Percentiles rank a stretch among this genome's conserved stretches.
Conservation (phyloP, 2,113 vertebrate species). For the Takifugu bimaculatus region DNA sequence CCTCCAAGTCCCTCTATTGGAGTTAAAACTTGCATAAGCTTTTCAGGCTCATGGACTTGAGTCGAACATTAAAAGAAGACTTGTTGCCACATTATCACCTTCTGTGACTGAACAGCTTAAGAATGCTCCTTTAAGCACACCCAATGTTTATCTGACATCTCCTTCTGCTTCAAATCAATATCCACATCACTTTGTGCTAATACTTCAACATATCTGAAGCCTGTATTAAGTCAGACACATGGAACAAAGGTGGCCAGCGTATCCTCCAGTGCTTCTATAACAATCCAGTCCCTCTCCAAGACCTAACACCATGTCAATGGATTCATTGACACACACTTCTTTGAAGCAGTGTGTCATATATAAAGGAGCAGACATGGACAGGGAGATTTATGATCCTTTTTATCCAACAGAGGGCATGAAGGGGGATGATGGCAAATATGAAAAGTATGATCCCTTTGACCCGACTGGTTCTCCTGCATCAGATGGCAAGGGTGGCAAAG, state of each 20-base stretch:
- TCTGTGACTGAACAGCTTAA: conserved; percentile 44
- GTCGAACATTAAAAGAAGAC: conserved; percentile 49
- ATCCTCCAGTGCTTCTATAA: conserved; percentile 64
- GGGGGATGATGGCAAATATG: conserved; percentile 70
- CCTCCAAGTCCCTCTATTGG: conserved; percentile 8
- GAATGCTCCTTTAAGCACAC: conserved; percentile 59
- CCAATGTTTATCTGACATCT: conserved; percentile 63
- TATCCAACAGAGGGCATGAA: conserved; percentile 77
- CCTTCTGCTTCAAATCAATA: conserved; percentile 61
- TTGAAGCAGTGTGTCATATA: conserved; percentile 17
- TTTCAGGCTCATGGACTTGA: conserved; percentile 55
- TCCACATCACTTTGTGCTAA: conserved; percentile 56
- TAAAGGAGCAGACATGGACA: conserved; percentile 42
- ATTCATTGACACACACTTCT: conserved; percentile 20
- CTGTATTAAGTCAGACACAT: conserved; percentile 37
- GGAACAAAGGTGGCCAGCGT: conserved; percentile 42
- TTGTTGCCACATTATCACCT: conserved; percentile 43
- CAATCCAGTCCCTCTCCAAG: conserved; percentile 21
- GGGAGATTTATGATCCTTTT: conserved; percentile 86
- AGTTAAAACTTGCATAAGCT: conserved; percentile 30
- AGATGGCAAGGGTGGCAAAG: conserved; percentile 37
- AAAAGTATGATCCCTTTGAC: conserved; percentile 93
- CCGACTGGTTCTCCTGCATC: conserved; percentile 84
- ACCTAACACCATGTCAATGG: conserved; percentile 18
- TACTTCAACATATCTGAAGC: conserved; percentile 44